Evolutionary conservation across 2,888 invertebrate genomes (phyloP).

Genomic region (Thelaira solivaga): DNA sequence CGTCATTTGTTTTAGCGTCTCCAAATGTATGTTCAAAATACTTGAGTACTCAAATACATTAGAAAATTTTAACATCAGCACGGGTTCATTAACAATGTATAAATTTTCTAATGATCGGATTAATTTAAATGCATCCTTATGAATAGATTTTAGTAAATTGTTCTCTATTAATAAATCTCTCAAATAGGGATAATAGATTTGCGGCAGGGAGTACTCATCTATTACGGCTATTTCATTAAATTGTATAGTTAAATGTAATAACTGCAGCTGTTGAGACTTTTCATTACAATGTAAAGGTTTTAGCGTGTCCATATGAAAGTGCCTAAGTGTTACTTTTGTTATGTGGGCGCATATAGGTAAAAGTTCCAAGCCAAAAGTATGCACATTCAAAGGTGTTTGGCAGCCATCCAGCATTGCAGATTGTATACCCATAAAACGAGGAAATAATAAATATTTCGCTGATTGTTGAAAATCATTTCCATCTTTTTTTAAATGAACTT

Average conservation of each 20-base stretch:
- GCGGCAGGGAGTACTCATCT: slow-evolving; percentile 63
- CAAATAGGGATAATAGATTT: slow-evolving; percentile 63
- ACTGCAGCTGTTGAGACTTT: slow-evolving; percentile 41
- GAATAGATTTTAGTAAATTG: slow-evolving; percentile 69
- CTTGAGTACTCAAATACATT: slow-evolving; percentile 59
- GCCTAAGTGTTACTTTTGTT: slow-evolving; percentile 66
- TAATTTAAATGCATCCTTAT: slow-evolving; percentile 62
- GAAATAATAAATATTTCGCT: slow-evolving; percentile 37
- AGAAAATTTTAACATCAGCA: slow-evolving; percentile 62
- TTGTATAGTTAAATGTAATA: slow-evolving; percentile 62
- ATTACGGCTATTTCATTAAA: slow-evolving; percentile 70
- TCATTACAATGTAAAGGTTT: slow-evolving; percentile 66
- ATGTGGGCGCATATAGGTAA: slow-evolving; percentile 70
- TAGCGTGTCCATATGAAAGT: slow-evolving; percentile 68
- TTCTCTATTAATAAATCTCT: slow-evolving; percentile 64
- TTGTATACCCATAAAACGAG: slow-evolving; percentile 64
- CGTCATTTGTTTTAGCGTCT: slow-evolving; percentile 64
- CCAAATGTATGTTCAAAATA: slow-evolving; percentile 61
- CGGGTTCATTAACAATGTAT: slow-evolving; percentile 65
- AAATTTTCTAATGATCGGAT: slow-evolving; percentile 63
- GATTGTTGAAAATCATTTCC: slow-evolving; percentile 32
- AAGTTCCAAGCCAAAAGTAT: slow-evolving; percentile 72
- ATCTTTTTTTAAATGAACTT: background rate
- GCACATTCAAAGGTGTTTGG: slow-evolving; percentile 67
- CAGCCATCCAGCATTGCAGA: slow-evolving; percentile 70